Evolutionary conservation across 2,113 vertebrate genomes (phyloP).

Genomic region (Anhinga rufa): DNA sequence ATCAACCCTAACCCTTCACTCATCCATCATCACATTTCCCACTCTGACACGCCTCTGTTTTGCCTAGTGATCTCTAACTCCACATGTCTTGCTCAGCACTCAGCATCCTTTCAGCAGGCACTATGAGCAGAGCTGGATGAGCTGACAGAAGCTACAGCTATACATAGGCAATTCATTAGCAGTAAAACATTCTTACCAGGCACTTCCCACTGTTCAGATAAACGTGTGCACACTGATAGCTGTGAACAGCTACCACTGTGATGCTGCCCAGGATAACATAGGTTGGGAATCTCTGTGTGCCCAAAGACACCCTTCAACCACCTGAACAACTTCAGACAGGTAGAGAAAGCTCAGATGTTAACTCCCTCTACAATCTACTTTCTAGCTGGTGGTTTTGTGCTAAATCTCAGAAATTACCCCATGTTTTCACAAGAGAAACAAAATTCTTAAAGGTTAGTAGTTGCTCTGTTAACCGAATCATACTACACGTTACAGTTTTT

Average conservation of each 20-base stretch:
- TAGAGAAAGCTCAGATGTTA: neutral
- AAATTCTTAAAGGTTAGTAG: neutral
- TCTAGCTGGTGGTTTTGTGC: neutral
- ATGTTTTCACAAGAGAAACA: neutral
- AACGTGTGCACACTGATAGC: fast-evolving
- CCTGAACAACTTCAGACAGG: neutral
- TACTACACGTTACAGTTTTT: neutral
- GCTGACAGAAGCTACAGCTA: neutral
- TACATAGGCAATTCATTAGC: neutral
- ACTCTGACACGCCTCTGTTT: neutral
- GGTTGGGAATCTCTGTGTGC: neutral
- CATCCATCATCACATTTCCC: neutral
- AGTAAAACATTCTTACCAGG: neutral
- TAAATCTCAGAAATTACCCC: neutral
- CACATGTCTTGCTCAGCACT: neutral
- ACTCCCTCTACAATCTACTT: neutral
- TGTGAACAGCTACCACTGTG: too few species aligned
- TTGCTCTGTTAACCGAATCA: neutral
- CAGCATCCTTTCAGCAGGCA: neutral
- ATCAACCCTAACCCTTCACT: neutral
- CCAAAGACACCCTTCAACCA: neutral
- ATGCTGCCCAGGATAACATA: neutral
- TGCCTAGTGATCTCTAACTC: neutral
- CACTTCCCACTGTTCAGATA: neutral
- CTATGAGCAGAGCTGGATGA: fast-evolving